Conservation (phyloP, 2,113 vertebrate species). For the Sander lucioperca region DNA sequence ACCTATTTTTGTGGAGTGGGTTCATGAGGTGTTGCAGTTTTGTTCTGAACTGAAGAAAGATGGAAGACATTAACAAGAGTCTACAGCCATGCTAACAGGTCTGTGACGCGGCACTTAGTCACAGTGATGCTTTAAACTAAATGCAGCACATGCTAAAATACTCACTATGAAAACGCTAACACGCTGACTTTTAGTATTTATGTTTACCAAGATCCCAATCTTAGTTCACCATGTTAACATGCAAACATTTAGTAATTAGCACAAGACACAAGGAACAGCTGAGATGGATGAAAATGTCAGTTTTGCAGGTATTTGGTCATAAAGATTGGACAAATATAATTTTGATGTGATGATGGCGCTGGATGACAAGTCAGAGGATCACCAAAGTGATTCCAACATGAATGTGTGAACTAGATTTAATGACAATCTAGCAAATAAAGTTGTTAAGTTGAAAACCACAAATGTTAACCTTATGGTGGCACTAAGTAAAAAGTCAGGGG, state of each 20-base stretch:
- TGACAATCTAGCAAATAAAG: neutral
- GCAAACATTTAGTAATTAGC: too few species aligned
- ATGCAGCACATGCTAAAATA: neutral
- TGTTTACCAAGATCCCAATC: neutral
- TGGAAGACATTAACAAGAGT: neutral
- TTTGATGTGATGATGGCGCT: neutral
- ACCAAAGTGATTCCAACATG: neutral
- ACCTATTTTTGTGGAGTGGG: neutral
- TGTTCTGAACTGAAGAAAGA: neutral
- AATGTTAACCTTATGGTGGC: neutral
- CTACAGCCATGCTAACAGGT: neutral
- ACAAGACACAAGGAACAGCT: neutral
- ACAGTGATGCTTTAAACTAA: neutral
- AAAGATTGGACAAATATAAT: neutral
- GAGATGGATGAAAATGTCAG: neutral
- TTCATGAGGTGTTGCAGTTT: neutral
- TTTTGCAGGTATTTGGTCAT: neutral
- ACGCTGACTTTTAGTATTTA: neutral
- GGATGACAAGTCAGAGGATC: neutral
- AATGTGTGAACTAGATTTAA: neutral
- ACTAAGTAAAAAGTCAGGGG: neutral
- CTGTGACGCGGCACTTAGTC: neutral
- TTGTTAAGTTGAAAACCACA: neutral
- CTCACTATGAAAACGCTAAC: neutral
- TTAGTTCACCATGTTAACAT: too few species aligned